Evolutionary conservation across 2,888 invertebrate species (phyloP), one percentile per base, ranked within the genome.

Genomic region (Athripsodes cinereus): DNA sequence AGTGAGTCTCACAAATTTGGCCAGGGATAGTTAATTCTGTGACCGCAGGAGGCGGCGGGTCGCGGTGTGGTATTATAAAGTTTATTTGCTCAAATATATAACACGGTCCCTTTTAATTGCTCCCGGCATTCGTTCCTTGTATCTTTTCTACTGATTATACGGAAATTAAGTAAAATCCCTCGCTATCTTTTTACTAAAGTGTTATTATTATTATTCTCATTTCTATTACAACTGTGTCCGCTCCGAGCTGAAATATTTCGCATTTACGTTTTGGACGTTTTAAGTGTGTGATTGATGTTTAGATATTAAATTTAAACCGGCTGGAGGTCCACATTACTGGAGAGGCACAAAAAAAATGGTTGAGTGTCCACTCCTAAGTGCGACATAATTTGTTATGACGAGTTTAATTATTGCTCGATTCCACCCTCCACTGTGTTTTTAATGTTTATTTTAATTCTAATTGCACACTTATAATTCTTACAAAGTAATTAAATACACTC

Each of bases 91-190:
- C 48, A 19, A 40, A 40, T 40, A 40, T 40, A 20, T 21, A 48
- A 48, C 20, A 48, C 48, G 48, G 48, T 6, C 48, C 48, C 48
- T 48, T 48, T 48, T 48, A 48, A 48, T 48, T 48, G 48, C 48
- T 48, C 48, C 21, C 18, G 48, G 48, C 48, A 20, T 21, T 40
- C n/a, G 13, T 40, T 40, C 40, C 40, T 40, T 20, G 48, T 48
- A 48, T 21, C 48, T 48, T 13, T 20, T 48, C 48, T 20, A 48
- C 48, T 48, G 48, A 48, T 48, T 48, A 48, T 48, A 16, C 48
- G 48, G 48, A 48, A 48, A 48, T 48, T 20, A 48, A 48, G 48
- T 21, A 21, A 48, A 20, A 48, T 21, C 20, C 11, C 48, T 19
- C 20, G 48, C 21, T 19, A 48, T 48, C 48, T 48, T 48, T 19